Evolutionary conservation across 2,888 invertebrate genomes (phyloP).

Genomic region (Morpho deidamia): DNA sequence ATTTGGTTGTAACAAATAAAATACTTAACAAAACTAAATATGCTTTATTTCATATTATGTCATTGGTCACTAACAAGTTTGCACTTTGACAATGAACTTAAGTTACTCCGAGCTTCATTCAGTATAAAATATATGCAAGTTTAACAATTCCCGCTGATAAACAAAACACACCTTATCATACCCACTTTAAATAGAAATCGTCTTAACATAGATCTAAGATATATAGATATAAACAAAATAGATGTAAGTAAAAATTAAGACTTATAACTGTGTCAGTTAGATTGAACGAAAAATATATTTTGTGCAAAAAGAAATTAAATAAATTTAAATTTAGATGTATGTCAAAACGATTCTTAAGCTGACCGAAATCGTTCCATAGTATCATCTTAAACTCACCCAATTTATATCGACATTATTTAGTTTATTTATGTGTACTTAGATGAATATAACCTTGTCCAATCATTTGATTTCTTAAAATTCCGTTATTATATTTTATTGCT

Average conservation of each 20-base stretch:
- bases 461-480: neutral
- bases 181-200: conserved; percentile 14
- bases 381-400: neutral
- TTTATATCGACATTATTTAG: neutral
- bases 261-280: conserved; percentile 5
- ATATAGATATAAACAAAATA: neutral
- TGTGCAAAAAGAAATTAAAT: conserved; percentile 19
- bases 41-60: conserved; percentile 75
- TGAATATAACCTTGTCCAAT: neutral
- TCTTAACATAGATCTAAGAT: neutral
- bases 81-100: conserved; percentile 57
- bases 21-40: conserved; percentile 65
- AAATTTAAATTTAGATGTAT: conserved; percentile 3
- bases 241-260: conserved; percentile 6
- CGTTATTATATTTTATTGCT: conserved; percentile 10
- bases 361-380: too few species aligned
- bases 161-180: conserved; percentile 2
- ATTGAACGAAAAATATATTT: conserved; percentile 9
- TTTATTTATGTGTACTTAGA: neutral
- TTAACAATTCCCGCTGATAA: conserved; percentile 51
- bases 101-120: conserved; percentile 48
- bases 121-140: conserved; percentile 71
- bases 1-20: conserved; percentile 27
- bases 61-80: conserved; percentile 70
- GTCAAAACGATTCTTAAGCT: conserved; percentile 7